Conservation (phyloP, 1,140 invertebrate genomes). For the Grapholita molesta region DNA sequence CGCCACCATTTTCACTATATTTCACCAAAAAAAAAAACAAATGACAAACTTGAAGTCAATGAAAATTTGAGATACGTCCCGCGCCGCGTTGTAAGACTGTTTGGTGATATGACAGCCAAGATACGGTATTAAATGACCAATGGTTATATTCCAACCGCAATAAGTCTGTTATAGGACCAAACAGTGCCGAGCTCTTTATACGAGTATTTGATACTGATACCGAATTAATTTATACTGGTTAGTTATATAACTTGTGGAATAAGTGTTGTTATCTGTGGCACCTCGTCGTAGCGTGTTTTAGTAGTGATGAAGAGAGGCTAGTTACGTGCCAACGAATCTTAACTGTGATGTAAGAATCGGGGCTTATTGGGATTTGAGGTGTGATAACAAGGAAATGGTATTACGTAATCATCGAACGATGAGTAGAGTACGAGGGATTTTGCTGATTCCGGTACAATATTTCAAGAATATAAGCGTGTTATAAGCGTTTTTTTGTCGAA, state of each 20-base stretch:
- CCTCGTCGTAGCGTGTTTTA: background rate
- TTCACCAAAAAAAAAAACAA: background rate
- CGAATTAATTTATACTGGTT: background rate
- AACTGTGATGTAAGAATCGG: background rate
- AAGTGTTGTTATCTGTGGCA: background rate
- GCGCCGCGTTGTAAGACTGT: background rate
- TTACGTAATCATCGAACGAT: no score
- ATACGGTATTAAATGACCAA: background rate
- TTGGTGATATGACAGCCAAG: background rate
- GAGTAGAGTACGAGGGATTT: no score
- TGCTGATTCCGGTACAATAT: no score
- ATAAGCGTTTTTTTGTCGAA: no score
- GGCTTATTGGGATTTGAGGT: background rate
- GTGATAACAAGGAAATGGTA: no score
- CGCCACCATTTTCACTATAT: background rate
- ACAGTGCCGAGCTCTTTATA: background rate
- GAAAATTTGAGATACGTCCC: background rate
- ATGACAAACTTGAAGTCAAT: background rate
- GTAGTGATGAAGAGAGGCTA: background rate
- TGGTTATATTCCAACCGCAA: background rate
- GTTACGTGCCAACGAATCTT: background rate
- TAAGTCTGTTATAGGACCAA: accelerated
- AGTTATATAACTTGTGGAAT: no score
- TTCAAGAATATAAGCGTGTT: no score
- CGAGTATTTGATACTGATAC: background rate